A percentile compares a stretch with the other conserved stretches of the same genome.
phyloP scores from a whole-genome alignment of 2,113 vertebrate species.

The Edolisoma coerulescens region DNA sequence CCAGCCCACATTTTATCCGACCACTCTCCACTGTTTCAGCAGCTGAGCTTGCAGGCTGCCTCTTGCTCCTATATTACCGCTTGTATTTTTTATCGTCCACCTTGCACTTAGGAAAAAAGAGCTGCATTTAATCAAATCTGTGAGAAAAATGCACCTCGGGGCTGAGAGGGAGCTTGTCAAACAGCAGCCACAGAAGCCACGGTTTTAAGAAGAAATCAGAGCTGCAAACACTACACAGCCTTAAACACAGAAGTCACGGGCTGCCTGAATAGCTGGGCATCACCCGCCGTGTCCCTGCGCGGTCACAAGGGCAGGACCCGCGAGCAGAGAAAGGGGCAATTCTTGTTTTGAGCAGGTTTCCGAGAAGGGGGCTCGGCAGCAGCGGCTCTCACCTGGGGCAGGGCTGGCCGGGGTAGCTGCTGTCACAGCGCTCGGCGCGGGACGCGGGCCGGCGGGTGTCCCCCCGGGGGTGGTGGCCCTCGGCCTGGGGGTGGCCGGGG shows the following conservation, averaged over 20 bases:
- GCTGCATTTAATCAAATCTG: background rate
- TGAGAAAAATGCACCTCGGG: background rate
- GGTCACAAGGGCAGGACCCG: rapidly evolving
- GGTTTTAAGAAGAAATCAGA: background rate
- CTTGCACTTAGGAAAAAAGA: background rate
- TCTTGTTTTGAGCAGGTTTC: background rate
- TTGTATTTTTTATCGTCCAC: slow-evolving; percentile 1
- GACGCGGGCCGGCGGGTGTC: background rate
- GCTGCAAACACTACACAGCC: background rate
- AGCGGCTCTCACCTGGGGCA: slow-evolving; percentile 59
- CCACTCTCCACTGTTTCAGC: background rate
- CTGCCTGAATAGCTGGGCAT: background rate
- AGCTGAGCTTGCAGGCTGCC: slow-evolving; percentile 31
- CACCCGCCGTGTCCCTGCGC: background rate
- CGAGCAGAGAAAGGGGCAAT: rapidly evolving
- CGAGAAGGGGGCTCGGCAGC: background rate
- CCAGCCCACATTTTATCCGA: background rate
- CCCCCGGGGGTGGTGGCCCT: background rate
- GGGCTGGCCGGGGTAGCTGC: background rate
- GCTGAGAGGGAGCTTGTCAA: background rate
- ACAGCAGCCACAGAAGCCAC: background rate
- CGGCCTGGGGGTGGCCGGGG: background rate
- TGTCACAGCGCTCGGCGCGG: background rate
- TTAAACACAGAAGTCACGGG: rapidly evolving
- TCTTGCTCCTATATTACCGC: background rate